Evolutionary conservation across 2,888 invertebrate genomes (phyloP).

Genomic region (Rhagonycha fulva): DNA sequence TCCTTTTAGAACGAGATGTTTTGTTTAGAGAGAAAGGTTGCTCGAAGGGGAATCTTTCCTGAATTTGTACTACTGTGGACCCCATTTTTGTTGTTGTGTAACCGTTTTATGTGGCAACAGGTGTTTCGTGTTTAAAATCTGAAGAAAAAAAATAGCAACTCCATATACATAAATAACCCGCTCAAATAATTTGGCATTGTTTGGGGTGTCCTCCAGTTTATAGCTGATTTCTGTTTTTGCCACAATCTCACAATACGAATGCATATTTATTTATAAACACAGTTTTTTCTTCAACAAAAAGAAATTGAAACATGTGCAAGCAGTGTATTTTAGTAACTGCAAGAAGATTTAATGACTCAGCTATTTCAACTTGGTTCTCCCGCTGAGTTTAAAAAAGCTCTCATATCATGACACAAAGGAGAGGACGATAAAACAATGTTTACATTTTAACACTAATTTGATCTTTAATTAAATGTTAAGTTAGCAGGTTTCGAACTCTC

Average conservation of each 20-base stretch:
- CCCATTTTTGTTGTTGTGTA: not conserved
- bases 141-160: not conserved
- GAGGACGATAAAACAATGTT: not conserved
- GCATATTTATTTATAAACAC: not conserved
- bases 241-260: not conserved
- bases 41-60: conserved; percentile 11
- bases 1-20: conserved; percentile 17
- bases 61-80: not conserved
- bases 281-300: not conserved
- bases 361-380: not conserved
- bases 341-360: not conserved
- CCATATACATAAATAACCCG: not conserved
- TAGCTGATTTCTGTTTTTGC: not conserved
- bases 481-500: not conserved
- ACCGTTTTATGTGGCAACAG: not conserved
- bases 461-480: not conserved
- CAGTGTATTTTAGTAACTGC: not conserved
- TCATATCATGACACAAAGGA: not conserved
- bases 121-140: not conserved
- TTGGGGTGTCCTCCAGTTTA: not conserved
- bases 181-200: not conserved
- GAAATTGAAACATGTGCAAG: not conserved
- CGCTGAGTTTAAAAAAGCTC: not conserved
- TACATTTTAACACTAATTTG: not conserved
- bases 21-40: conserved; percentile 29